Conservation (phyloP, 2,113 vertebrate species). For the Rousettus leschenaultii region DNA sequence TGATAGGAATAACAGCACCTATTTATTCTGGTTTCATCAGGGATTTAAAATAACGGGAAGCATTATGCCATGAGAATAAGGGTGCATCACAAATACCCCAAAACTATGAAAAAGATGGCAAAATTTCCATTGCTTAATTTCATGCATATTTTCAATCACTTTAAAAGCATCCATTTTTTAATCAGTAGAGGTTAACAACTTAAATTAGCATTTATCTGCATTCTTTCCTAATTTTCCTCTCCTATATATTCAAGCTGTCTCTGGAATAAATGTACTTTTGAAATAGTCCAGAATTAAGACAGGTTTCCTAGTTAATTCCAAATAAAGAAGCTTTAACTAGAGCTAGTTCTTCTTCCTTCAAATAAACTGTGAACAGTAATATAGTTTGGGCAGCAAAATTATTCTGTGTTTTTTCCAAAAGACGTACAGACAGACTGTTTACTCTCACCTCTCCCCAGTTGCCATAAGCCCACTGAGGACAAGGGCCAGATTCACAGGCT, state of each 20-base stretch:
- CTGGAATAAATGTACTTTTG: background rate
- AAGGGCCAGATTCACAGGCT: slow-evolving; percentile 95
- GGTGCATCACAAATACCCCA: background rate
- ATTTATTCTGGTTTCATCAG: background rate
- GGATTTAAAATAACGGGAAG: background rate
- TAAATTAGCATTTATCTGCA: background rate
- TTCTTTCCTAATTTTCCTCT: background rate
- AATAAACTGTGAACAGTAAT: background rate
- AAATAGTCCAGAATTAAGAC: background rate
- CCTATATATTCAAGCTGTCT: background rate
- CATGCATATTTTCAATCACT: background rate
- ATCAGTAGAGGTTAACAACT: background rate
- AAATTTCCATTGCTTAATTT: background rate
- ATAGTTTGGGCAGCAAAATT: background rate
- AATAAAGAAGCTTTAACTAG: background rate
- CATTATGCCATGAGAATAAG: background rate
- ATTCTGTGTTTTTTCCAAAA: background rate
- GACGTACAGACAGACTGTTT: background rate
- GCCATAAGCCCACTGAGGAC: slow-evolving; percentile 96
- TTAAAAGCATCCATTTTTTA: background rate
- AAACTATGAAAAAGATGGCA: background rate
- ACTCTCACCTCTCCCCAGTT: slow-evolving; percentile 89
- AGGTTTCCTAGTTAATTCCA: background rate
- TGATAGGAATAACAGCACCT: background rate
- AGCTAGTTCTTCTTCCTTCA: background rate